A percentile compares a stretch with the other conserved stretches of the same genome.
phyloP scores from a whole-genome alignment of 1,140 invertebrate genomes.

The Babylonia areolata region DNA sequence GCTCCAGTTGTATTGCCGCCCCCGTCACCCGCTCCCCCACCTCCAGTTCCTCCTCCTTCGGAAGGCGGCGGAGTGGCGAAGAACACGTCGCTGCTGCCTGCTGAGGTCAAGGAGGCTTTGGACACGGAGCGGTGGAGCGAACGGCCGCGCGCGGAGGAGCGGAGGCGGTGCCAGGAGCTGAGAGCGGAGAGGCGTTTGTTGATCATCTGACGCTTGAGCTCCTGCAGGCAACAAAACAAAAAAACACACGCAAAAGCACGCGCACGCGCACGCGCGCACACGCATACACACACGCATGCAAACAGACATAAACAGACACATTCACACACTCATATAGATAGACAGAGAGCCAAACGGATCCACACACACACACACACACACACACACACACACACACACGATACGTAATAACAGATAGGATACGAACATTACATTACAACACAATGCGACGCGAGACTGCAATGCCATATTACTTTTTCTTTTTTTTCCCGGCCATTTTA shows the following conservation, averaged over 20 bases:
- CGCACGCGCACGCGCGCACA: neutral
- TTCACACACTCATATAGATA: too few relatives aligned
- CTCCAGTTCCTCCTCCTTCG: too few relatives aligned
- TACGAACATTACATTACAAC: neutral
- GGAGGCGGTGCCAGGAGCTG: neutral
- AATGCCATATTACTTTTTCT: too few relatives aligned
- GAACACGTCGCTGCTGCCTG: constrained; percentile 2
- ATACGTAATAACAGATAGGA: neutral
- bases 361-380: constrained; percentile 11
- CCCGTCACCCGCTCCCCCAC: neutral
- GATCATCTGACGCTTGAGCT: constrained; percentile 28
- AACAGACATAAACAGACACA: too few relatives aligned
- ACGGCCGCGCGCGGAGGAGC: neutral
- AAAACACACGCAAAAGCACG: neutral
- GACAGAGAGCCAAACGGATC: too few relatives aligned
- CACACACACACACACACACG: neutral
- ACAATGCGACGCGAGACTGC: too few relatives aligned
- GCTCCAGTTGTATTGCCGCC: too few relatives aligned
- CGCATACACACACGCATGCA: neutral
- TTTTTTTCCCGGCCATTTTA: too few relatives aligned
- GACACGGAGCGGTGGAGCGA: neutral
- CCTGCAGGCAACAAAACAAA: neutral
- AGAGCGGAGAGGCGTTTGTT: constrained; percentile 24
- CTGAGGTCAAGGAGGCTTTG: neutral
- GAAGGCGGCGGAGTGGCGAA: neutral